phyloP scores from a whole-genome alignment of 2,797 vertebrate genomes.

The Atherinosoma microstoma region DNA sequence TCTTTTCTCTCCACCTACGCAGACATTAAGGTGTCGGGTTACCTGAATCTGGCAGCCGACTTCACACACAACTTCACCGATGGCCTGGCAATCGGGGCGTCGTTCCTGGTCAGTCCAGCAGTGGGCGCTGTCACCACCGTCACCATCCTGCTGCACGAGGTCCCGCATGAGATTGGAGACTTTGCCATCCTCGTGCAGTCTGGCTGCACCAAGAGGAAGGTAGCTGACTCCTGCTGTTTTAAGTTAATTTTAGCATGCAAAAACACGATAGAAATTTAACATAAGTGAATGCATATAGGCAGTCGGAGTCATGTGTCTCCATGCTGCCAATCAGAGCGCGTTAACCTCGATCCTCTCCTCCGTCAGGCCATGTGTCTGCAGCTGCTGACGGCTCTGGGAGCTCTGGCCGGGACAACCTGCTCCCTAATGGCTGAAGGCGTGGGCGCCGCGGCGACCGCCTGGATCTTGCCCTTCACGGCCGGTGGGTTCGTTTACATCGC shows the following conservation, averaged over 20 bases:
- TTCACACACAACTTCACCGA: slow-evolving; percentile 94
- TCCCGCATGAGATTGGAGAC: slow-evolving; percentile 94
- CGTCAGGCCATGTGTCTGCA: slow-evolving; percentile 92
- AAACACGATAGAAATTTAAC: too few species aligned
- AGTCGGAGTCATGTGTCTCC: too few species aligned
- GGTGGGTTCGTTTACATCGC: slow-evolving; percentile 94
- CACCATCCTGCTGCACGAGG: slow-evolving; percentile 93
- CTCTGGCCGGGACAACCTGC: slow-evolving; percentile 89
- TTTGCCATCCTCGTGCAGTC: slow-evolving; percentile 94
- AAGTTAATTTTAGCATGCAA: too few species aligned
- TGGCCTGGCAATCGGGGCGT: slow-evolving; percentile 92
- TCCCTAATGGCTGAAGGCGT: slow-evolving; percentile 90
- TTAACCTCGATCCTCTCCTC: slow-evolving; percentile 18
- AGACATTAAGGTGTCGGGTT: slow-evolving; percentile 92
- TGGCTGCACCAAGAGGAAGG: slow-evolving; percentile 93
- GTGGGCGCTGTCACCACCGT: slow-evolving; percentile 90
- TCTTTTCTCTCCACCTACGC: not conserved
- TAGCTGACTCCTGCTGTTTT: slow-evolving; percentile 36
- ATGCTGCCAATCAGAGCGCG: too few species aligned
- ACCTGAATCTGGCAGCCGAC: slow-evolving; percentile 93
- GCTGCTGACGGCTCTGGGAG: slow-evolving; percentile 90
- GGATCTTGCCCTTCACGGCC: slow-evolving; percentile 93
- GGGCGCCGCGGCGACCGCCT: slow-evolving; percentile 86
- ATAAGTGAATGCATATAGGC: too few species aligned
- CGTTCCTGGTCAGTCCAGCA: slow-evolving; percentile 86